Base-by-base conservation (phyloP, 2,113 vertebrate genomes). In the Axis porcinus region DNA sequence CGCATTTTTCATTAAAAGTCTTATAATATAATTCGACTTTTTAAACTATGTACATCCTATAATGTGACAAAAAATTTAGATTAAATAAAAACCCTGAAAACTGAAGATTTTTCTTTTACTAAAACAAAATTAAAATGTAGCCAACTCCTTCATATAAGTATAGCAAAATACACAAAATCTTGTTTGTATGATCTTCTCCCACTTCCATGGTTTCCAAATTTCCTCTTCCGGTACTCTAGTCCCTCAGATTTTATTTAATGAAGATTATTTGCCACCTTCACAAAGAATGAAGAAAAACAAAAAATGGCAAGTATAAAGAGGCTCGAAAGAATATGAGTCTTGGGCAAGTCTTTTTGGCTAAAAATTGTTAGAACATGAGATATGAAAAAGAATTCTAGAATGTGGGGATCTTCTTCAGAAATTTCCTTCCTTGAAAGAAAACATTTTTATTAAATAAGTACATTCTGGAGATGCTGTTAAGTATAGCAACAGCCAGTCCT, bases 261-360 rank as follows among this genome's bases (percentile, higher is more conserved):
- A 92, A 93, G 12, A 81, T 55, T 67, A 55, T 83, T 86, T 81
- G 23, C 58, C 11, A 76, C 52, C 23, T 60, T 86, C 87, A 74
- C 57, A 94, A 64, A 36, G 40, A 95, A 96, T 30, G 36, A 81
- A n/a, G 30, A 82, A 94, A 93, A 96, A 96, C 92, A 95, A 97
- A 91, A 96, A 82, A 23, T 88, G 52, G 47, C 82, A 83, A 70
- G 30, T 62, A 64, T 86, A 93, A 92, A 89, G 64, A 94, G 6
- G 23, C 25, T 25, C 50, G 1, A 94, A 94, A 92, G 21, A 30
- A 78, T 86, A 27, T 43, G 19, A 78, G 95, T 91, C 52, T 30
- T 87, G 54, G 74, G 21, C 84, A 94, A 58, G 16, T 87, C 87
- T 94, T 84, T 85, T 43, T n/a, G 60, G 64, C 74, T 92, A 50